phyloP scores from a whole-genome alignment of 2,113 vertebrate species.

The mouse (Mus musculus) region DNA sequence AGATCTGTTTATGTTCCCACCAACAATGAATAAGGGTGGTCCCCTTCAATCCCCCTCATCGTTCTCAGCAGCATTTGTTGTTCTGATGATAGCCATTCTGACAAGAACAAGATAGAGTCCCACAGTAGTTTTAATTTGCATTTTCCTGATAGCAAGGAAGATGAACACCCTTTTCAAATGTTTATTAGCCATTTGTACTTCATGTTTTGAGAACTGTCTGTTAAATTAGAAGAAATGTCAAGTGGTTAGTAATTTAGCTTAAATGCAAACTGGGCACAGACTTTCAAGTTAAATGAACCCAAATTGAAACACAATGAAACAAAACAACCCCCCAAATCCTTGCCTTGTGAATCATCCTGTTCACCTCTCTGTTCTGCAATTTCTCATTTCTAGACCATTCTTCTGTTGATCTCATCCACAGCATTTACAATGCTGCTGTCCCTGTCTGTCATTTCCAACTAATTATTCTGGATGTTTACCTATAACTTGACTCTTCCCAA shows the following conservation, averaged over 20 bases:
- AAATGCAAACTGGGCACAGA: slow-evolving; percentile 63
- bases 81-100: neutral
- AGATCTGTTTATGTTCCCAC: neutral
- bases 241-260: slow-evolving; percentile 54
- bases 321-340: neutral
- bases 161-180: neutral
- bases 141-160: neutral
- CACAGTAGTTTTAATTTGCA: neutral
- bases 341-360: neutral
- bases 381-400: neutral
- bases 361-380: slow-evolving; percentile 7
- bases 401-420: neutral
- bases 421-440: neutral
- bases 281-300: slow-evolving; percentile 62
- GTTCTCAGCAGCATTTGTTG: neutral
- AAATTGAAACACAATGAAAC: neutral
- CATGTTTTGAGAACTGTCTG: slow-evolving; percentile 23
- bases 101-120: neutral
- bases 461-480: neutral
- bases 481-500: slow-evolving; percentile 24
- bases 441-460: slow-evolving; percentile 23
- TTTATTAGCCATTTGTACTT: neutral
- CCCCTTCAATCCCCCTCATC: no score
- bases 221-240: slow-evolving; percentile 54
- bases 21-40: neutral